phyloP scores from a whole-genome alignment of 1,140 invertebrate species.

The Drosophila pectinifera region DNA sequence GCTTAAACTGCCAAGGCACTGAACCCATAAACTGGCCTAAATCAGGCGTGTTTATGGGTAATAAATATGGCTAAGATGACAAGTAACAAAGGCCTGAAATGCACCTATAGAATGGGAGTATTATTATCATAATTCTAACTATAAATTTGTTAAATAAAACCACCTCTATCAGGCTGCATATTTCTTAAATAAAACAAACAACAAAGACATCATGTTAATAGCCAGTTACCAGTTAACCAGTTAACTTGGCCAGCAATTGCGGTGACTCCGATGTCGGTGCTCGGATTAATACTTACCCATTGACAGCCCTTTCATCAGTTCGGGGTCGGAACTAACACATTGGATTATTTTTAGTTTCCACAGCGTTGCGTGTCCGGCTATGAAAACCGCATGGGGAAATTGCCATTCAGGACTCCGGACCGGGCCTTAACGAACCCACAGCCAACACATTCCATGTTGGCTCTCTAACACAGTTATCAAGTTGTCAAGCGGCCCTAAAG shows the following conservation, averaged over 20 bases:
- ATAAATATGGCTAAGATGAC: not conserved
- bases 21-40: constrained; percentile 9
- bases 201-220: constrained; percentile 3
- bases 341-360: constrained; percentile 39
- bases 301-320: constrained; percentile 40
- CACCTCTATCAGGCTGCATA: too few species aligned
- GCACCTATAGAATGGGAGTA: too few species aligned
- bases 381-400: constrained; percentile 44
- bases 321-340: constrained; percentile 36
- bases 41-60: constrained; percentile 11
- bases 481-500: constrained; percentile 57
- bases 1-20: not conserved
- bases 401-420: constrained; percentile 24
- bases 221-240: not conserved
- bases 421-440: constrained; percentile 7
- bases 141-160: not conserved
- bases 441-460: constrained; percentile 3
- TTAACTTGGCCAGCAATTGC: constrained; percentile 17
- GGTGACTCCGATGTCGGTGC: constrained; percentile 14
- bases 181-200: too few species aligned
- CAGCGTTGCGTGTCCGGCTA: constrained; percentile 26
- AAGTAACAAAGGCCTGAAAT: too few species aligned
- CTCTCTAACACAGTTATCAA: constrained; percentile 54
- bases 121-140: too few species aligned
- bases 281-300: constrained; percentile 41